Percentiles rank a stretch among this genome's conserved stretches.
phyloP scores from a whole-genome alignment of 2,113 vertebrate genomes.

The Cephalopholis sonnerati region DNA sequence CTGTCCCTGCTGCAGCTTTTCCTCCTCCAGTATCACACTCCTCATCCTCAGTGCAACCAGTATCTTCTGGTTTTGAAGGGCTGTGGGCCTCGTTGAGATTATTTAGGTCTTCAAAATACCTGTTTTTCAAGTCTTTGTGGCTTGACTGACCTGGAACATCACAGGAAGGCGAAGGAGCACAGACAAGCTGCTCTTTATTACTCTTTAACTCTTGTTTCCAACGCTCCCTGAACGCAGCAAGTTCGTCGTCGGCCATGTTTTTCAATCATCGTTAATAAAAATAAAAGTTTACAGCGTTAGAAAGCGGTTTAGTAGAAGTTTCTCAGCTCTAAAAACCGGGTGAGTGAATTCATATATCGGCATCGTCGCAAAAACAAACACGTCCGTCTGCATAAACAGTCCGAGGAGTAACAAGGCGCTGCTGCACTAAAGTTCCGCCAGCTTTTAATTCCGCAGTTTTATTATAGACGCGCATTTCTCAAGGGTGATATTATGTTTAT shows the following conservation, averaged over 20 bases:
- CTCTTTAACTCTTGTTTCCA: constrained; percentile 81
- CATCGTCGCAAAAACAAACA: background rate
- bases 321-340: fast-evolving
- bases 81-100: background rate
- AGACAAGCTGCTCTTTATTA: constrained; percentile 22
- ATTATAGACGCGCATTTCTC: constrained; percentile 23
- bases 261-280: constrained; percentile 31
- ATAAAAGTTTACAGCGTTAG: background rate
- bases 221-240: constrained; percentile 78
- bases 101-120: constrained; percentile 57
- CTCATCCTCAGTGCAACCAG: background rate
- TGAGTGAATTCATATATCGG: fast-evolving
- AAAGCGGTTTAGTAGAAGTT: fast-evolving
- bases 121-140: constrained; percentile 38
- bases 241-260: constrained; percentile 79
- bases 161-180: background rate
- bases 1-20: background rate
- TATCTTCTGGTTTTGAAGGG: background rate
- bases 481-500: background rate
- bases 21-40: background rate
- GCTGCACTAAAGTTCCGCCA: constrained; percentile 49
- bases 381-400: constrained; percentile 63
- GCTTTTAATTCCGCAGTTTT: constrained; percentile 70
- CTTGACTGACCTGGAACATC: background rate
- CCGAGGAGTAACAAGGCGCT: constrained; percentile 52